These are phyloP conservation scores for Zeuzera pyrina DNA, from an alignment of 2,888 invertebrate genomes.

Conservation along the genomic window DNA sequence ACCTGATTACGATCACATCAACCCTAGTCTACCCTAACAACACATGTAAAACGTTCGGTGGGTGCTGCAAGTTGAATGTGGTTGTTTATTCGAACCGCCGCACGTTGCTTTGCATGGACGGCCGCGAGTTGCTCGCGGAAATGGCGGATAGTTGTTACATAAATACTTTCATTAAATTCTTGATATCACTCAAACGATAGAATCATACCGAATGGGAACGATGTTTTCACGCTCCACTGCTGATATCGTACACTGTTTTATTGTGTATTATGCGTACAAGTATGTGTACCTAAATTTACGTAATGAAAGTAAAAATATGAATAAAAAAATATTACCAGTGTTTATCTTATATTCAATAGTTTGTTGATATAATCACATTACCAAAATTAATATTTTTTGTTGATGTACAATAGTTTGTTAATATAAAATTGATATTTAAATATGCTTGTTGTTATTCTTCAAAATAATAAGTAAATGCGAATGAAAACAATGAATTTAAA, in stretches of 20 bases:
- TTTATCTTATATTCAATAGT: too few relatives aligned
- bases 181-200: constrained; percentile 27
- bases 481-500: too few relatives aligned
- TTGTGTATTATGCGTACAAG: neutral
- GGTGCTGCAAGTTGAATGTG: constrained; percentile 5
- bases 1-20: too few relatives aligned
- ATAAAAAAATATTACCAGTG: neutral
- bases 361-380: too few relatives aligned
- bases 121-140: constrained; percentile 17
- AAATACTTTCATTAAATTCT: constrained; percentile 53
- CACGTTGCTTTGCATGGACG: constrained; percentile 25
- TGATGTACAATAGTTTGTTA: too few relatives aligned
- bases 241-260: constrained; percentile 6
- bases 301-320: constrained; percentile 22
- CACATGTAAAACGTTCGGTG: too few relatives aligned
- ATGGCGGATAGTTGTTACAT: constrained; percentile 32
- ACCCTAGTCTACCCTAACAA: too few relatives aligned
- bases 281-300: neutral
- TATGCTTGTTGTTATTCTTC: too few relatives aligned
- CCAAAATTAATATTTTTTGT: neutral
- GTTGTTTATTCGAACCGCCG: too few relatives aligned
- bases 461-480: too few relatives aligned
- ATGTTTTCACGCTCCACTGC: constrained; percentile 27
- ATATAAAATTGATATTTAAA: too few relatives aligned
- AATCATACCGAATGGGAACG: constrained; percentile 25